Percentiles rank a stretch among this genome's conserved stretches.
Conservation (phyloP, 92 coral and sea anemone genomes). For the Meandrina meandrites region DNA sequence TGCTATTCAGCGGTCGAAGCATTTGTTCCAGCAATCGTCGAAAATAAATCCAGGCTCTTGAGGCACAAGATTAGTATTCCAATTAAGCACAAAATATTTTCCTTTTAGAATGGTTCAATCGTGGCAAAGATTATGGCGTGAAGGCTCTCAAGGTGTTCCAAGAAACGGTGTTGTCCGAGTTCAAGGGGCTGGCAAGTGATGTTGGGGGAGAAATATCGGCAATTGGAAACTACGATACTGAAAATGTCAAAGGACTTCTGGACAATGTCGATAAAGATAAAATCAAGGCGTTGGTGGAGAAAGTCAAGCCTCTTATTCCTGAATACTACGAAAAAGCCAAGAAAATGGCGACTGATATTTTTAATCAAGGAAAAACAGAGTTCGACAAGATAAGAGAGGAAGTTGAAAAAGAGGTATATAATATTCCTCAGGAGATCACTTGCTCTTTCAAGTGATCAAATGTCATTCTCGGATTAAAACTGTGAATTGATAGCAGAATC, state of each 20-base stretch:
- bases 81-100: neutral
- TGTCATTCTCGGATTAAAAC: too few relatives aligned
- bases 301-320: slow-evolving; percentile 83
- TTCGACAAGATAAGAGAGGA: slow-evolving; percentile 75
- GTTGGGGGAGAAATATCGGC: slow-evolving; percentile 85
- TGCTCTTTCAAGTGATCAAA: too few relatives aligned
- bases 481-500: too few relatives aligned
- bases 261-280: slow-evolving; percentile 85
- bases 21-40: neutral
- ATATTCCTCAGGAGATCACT: too few relatives aligned
- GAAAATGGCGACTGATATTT: slow-evolving; percentile 67
- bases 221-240: slow-evolving; percentile 78
- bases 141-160: slow-evolving; percentile 75
- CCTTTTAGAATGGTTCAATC: slow-evolving; percentile 59
- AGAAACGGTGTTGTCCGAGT: slow-evolving; percentile 74
- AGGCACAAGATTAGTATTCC: neutral
- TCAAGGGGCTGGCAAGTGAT: slow-evolving; percentile 68
- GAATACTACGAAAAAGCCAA: slow-evolving; percentile 75
- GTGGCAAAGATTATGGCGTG: slow-evolving; percentile 70
- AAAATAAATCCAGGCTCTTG: neutral
- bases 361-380: slow-evolving; percentile 78
- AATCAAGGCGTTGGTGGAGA: slow-evolving; percentile 85
- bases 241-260: slow-evolving; percentile 81
- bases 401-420: slow-evolving; percentile 82
- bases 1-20: neutral